Evolutionary conservation across 2,888 invertebrate species (phyloP).

Genomic region (Gerris lacustris): DNA sequence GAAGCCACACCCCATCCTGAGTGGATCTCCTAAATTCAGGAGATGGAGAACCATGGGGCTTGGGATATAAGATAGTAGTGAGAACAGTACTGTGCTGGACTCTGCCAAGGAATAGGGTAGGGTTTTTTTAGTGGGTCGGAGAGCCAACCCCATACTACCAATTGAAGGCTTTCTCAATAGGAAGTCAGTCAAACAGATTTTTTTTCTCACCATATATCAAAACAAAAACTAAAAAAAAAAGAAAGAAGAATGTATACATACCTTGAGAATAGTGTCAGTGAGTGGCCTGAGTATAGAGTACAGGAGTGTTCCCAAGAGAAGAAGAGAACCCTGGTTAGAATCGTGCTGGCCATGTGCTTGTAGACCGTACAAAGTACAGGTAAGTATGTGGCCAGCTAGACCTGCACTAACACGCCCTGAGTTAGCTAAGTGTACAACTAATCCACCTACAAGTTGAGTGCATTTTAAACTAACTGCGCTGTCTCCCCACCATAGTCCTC

Average conservation of each 20-base stretch:
- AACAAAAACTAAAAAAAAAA: too few species aligned
- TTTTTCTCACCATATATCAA: too few species aligned
- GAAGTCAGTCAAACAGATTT: too few species aligned
- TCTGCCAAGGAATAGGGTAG: too few species aligned
- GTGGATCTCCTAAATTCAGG: too few species aligned
- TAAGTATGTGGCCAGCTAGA: slow-evolving; percentile 54
- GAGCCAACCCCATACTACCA: too few species aligned
- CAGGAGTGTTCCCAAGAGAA: slow-evolving; percentile 49
- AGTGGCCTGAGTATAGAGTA: slow-evolving; percentile 70
- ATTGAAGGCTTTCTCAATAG: too few species aligned
- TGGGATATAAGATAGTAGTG: too few species aligned
- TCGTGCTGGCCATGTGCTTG: slow-evolving; percentile 84
- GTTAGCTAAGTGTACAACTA: slow-evolving; percentile 52
- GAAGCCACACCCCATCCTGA: too few species aligned
- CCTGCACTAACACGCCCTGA: slow-evolving; percentile 51
- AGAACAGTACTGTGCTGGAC: too few species aligned
- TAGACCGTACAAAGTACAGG: slow-evolving; percentile 63
- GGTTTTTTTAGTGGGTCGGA: too few species aligned
- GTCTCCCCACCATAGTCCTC: slow-evolving; percentile 57
- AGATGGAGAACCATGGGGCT: too few species aligned
- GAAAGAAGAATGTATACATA: slow-evolving; percentile 32
- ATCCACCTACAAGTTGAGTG: slow-evolving; percentile 57
- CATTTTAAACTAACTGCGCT: slow-evolving; percentile 69
- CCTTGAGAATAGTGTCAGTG: slow-evolving; percentile 56
- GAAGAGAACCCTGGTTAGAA: slow-evolving; percentile 57